Evolutionary conservation across 2,113 vertebrate genomes (phyloP).

Genomic region (Struthidea cinerea): DNA sequence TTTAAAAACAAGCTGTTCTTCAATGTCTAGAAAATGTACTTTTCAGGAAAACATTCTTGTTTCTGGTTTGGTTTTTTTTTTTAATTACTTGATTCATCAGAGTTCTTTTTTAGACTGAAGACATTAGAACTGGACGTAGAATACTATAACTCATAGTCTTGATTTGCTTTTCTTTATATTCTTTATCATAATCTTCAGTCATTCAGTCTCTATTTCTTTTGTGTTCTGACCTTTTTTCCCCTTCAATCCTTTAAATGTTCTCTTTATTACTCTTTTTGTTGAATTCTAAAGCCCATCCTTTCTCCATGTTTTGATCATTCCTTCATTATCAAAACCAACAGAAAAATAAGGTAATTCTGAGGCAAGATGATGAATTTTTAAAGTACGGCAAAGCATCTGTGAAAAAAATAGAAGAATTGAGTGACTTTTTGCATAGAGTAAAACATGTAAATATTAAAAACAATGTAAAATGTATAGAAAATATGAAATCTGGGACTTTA

Average conservation of each 20-base stretch:
- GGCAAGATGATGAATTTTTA: background rate
- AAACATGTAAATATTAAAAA: background rate
- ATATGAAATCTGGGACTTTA: background rate
- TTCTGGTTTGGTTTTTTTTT: background rate
- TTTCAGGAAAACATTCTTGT: background rate
- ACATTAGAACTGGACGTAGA: background rate
- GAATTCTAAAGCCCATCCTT: background rate
- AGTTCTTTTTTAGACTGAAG: background rate
- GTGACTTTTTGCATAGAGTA: background rate
- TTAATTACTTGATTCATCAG: background rate
- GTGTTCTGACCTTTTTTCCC: background rate
- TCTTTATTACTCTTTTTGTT: background rate
- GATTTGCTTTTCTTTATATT: background rate
- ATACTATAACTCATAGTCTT: background rate
- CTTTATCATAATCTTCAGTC: background rate
- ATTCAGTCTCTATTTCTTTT: background rate
- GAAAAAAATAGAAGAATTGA: background rate
- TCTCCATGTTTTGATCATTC: background rate
- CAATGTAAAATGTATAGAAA: background rate
- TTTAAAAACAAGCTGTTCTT: background rate
- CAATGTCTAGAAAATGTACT: background rate
- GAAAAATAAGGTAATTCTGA: background rate
- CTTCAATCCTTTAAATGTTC: background rate
- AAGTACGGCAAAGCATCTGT: background rate
- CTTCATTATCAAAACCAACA: background rate